A percentile compares a stretch with the other conserved stretches of the same genome.
phyloP scores from a whole-genome alignment of 2,888 invertebrate genomes.

The Callinectes sapidus region DNA sequence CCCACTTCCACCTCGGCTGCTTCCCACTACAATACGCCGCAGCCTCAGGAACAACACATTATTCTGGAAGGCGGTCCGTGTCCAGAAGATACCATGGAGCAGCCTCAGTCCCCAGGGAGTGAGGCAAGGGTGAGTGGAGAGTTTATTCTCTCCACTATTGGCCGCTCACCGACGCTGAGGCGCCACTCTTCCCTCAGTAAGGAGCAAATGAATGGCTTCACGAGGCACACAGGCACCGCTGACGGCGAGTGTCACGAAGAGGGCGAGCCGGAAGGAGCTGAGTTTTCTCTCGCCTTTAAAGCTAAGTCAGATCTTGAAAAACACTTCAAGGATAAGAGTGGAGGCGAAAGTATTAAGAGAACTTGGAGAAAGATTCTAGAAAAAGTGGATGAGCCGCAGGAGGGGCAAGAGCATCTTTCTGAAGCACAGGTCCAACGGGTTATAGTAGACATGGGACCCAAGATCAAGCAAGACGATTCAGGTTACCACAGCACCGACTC shows the following conservation, averaged over 20 bases:
- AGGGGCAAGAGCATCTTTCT: conserved; percentile 74
- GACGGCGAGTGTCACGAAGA: conserved; percentile 41
- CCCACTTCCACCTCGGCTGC: conserved; percentile 19
- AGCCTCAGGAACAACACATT: conserved; percentile 45
- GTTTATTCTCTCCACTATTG: conserved; percentile 60
- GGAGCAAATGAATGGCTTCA: conserved; percentile 50
- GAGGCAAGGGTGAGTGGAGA: conserved; percentile 63
- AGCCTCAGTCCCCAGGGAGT: conserved; percentile 55
- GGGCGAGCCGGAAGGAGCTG: conserved; percentile 45
- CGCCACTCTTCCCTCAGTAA: conserved; percentile 53
- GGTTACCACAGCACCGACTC: conserved; percentile 92
- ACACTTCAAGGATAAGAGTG: conserved; percentile 73
- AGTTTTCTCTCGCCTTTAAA: conserved; percentile 59
- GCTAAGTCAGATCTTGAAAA: conserved; percentile 73
- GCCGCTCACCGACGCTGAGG: conserved; percentile 48
- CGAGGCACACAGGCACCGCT: conserved; percentile 18
- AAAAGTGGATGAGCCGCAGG: conserved; percentile 75
- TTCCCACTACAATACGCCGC: not conserved
- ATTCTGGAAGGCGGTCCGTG: conserved; percentile 40
- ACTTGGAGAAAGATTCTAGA: conserved; percentile 75
- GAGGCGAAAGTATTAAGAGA: conserved; percentile 74
- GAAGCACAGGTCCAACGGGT: conserved; percentile 55
- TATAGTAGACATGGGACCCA: conserved; percentile 74
- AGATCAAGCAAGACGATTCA: conserved; percentile 82
- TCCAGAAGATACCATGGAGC: not conserved